Evolutionary conservation across 2,888 invertebrate species (phyloP), one percentile per base, ranked within the genome.

Genomic region (Euplexia lucipara): DNA sequence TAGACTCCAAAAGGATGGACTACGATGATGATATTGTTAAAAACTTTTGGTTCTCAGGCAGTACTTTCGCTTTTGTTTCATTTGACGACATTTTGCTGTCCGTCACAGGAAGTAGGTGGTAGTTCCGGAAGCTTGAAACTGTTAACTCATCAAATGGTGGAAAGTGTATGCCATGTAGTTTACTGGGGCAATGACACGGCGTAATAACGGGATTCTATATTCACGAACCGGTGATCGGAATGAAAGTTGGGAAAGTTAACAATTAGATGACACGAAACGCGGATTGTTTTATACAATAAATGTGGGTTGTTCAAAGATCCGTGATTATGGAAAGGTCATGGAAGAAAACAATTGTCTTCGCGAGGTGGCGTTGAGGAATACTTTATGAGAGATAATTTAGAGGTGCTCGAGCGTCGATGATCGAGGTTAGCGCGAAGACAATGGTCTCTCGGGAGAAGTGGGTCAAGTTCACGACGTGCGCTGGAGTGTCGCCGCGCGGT

Each of bases 231-330:
- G 86, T 85, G 88, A 88, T 88, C 87, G 84, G 90, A 91, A 91
- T 79, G 93, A 94, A 94, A 93, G 94, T 91, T 92, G 90, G 89
- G 93, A 94, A 94, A 94, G 92, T 92, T 86, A 75, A 87, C 89
- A 88, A 90, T 92, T 90, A 89, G 88, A 88, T 86, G 88, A 88
- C 87, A 88, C 81, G 80, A 81, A 83, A 76, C 67, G 79, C 75
- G 75, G 79, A 87, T 83, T 73, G 69, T 78, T 81, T 61, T 71
- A 49, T 69, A 53, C 32, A 76, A 62, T 53, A 62, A 66, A 78
- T 69, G 63, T 75, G 47, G 68, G 61, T 61, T 75, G 66, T 58
- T 30, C 54, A 59, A 51, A 70, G 53, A 62, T 57, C 62, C 65
- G 68, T 68, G 59, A 65, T 79, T 68, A 64, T 59, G 60, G 65